A percentile compares a stretch with the other conserved stretches of the same genome.
phyloP scores from a whole-genome alignment of 2,113 vertebrate genomes.

The mouse (Mus musculus) region DNA sequence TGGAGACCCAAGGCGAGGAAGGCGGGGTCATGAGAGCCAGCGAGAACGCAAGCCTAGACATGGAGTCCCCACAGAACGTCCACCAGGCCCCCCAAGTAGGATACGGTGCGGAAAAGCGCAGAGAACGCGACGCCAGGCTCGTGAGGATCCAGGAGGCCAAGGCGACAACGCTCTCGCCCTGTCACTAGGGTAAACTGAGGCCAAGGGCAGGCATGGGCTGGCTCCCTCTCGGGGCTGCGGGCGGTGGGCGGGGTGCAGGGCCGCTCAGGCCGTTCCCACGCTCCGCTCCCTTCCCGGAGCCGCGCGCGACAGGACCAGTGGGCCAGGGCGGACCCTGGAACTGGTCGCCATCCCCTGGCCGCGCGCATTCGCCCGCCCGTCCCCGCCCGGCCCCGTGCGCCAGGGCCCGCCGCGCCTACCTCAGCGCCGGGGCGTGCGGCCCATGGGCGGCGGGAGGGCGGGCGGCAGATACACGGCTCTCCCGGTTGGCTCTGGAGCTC shows the following conservation, averaged over 20 bases:
- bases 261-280: not conserved
- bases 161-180: not conserved
- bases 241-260: not conserved
- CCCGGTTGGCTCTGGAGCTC: slow-evolving; percentile 62
- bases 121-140: not conserved
- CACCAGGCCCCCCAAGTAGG: not conserved
- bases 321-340: slow-evolving; percentile 6
- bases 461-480: slow-evolving; percentile 51
- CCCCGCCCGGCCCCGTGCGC: slow-evolving; percentile 48
- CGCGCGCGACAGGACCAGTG: not conserved
- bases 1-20: not conserved
- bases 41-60: not conserved
- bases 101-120: not conserved
- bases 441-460: slow-evolving; percentile 71
- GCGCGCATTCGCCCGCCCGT: not conserved
- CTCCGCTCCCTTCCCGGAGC: not conserved
- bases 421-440: slow-evolving; percentile 71
- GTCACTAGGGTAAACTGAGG: slow-evolving; percentile 63
- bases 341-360: not conserved
- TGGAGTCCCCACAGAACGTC: not conserved
- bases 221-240: not conserved
- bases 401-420: slow-evolving; percentile 78
- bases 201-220: not conserved
- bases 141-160: not conserved
- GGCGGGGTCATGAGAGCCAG: not conserved